phyloP scores from a whole-genome alignment of 1,140 invertebrate species.

The Ridgeia piscesae region DNA sequence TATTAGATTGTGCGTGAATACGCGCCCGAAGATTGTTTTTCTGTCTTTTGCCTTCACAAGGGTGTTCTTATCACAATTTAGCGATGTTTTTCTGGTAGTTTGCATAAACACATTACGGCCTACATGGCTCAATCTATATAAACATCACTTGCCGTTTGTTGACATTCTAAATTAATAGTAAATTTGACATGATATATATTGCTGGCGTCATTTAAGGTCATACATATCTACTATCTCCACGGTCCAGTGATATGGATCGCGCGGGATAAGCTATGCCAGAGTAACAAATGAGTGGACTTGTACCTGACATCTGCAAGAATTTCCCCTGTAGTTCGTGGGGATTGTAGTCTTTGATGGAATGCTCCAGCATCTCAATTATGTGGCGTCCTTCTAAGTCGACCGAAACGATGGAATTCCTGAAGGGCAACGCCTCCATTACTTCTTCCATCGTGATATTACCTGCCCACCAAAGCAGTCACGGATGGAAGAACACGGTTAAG shows the following conservation, averaged over 20 bases:
- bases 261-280: too few species aligned
- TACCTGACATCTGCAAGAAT: slow-evolving; percentile 67
- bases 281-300: too few species aligned
- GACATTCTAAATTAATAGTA: too few species aligned
- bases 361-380: slow-evolving; percentile 58
- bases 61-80: background rate
- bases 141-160: too few species aligned
- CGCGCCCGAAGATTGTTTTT: background rate
- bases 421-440: background rate
- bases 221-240: too few species aligned
- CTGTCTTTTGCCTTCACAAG: background rate
- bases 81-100: background rate
- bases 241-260: too few species aligned
- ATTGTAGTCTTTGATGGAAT: slow-evolving; percentile 62
- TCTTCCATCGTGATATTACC: background rate
- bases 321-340: slow-evolving; percentile 61
- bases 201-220: too few species aligned
- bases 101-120: background rate
- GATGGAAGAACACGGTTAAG: background rate
- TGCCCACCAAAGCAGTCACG: background rate
- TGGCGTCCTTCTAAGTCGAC: background rate
- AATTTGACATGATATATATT: too few species aligned
- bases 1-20: background rate
- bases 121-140: too few species aligned
- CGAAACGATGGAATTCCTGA: background rate